Conservation (phyloP, 2,113 vertebrate species). For the Tamias sibiricus region DNA sequence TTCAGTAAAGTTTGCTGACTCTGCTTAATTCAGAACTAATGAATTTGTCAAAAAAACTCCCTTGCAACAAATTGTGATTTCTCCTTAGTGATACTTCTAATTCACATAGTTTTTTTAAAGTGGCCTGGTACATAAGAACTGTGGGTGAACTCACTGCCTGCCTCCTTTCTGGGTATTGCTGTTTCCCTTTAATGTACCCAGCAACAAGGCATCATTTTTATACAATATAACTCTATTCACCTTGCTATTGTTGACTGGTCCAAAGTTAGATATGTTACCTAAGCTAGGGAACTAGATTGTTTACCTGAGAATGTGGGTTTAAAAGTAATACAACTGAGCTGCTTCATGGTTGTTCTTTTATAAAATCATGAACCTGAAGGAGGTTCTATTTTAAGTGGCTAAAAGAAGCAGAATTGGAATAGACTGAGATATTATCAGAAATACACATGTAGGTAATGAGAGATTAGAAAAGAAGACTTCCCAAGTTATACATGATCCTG, state of each 20-base stretch:
- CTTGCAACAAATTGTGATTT: neutral
- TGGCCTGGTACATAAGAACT: neutral
- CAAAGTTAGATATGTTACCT: neutral
- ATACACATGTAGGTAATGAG: neutral
- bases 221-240: neutral
- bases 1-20: neutral
- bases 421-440: neutral
- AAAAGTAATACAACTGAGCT: neutral
- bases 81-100: neutral
- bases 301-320: neutral
- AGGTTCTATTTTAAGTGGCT: constrained; percentile 12
- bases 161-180: neutral
- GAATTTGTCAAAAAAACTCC: neutral
- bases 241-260: neutral
- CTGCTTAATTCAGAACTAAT: neutral
- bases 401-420: neutral
- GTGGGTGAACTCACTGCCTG: neutral
- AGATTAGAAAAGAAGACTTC: neutral
- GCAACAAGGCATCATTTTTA: neutral
- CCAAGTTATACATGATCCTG: neutral
- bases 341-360: neutral
- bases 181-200: neutral
- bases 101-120: neutral
- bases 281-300: neutral
- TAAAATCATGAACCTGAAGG: neutral